These are phyloP conservation scores for Anguilla pacifica DNA, from an alignment of 2,797 vertebrate genomes.

Conservation along the genomic window DNA sequence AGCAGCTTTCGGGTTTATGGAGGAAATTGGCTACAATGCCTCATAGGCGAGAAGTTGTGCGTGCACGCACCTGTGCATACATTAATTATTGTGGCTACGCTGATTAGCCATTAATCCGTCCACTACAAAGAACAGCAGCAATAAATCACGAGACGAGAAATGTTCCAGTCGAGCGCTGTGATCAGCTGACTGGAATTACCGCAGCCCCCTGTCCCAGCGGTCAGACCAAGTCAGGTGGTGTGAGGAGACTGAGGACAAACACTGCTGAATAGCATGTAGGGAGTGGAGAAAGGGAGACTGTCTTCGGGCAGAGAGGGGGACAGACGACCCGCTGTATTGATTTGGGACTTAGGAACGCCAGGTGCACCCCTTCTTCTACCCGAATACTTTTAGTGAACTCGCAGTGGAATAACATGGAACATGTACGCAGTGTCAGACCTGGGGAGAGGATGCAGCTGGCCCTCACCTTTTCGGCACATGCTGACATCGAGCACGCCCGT, in stretches of 20 bases:
- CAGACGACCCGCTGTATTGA: neutral
- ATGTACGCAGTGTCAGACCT: neutral
- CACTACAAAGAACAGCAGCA: neutral
- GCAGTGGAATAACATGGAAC: neutral
- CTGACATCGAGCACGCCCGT: constrained; percentile 77
- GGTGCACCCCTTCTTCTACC: neutral
- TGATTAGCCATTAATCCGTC: constrained; percentile 2
- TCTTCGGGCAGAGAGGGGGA: neutral
- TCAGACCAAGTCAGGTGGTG: constrained; percentile 56
- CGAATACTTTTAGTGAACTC: neutral
- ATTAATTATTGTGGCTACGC: neutral
- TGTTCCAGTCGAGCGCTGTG: constrained; percentile 41
- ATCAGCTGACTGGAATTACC: constrained; percentile 65
- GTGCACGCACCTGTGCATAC: neutral
- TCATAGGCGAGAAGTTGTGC: neutral
- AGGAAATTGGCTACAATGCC: neutral
- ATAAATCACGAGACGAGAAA: constrained; percentile 2
- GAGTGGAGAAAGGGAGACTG: constrained; percentile 29
- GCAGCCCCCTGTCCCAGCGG: constrained; percentile 44
- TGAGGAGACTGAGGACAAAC: constrained; percentile 20
- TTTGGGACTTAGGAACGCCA: neutral
- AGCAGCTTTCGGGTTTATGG: neutral
- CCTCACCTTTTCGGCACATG: constrained; percentile 75
- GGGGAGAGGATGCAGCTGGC: neutral
- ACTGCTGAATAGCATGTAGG: constrained; percentile 46